Evolutionary conservation across 2,113 vertebrate species (phyloP).

Genomic region (Neomonachus schauinslandi): DNA sequence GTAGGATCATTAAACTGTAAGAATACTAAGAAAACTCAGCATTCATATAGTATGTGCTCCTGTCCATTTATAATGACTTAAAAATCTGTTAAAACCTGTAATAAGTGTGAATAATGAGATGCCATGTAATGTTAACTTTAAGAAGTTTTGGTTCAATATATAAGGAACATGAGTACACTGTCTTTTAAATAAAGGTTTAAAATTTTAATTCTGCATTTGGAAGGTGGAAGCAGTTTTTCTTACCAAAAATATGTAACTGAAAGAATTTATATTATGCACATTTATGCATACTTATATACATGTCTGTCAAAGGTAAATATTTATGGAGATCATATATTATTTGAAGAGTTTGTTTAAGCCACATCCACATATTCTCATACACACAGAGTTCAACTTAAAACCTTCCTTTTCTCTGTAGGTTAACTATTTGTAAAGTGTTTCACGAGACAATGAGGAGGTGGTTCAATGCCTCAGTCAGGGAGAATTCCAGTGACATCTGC

Average conservation of each 20-base stretch:
- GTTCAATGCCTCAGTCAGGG: conserved; percentile 78
- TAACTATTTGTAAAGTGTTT: conserved; percentile 80
- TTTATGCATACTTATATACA: conserved; percentile 19
- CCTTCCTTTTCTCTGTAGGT: conserved; percentile 81
- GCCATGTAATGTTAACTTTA: background rate
- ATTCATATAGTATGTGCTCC: background rate
- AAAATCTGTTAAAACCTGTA: conserved; percentile 1
- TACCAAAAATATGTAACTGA: conserved; percentile 29
- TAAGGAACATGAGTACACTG: background rate
- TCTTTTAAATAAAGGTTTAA: conserved; percentile 45
- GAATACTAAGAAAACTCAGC: background rate
- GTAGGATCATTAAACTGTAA: background rate
- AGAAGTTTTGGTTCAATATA: background rate
- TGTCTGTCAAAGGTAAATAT: conserved; percentile 37
- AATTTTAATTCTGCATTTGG: conserved; percentile 58
- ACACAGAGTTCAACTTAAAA: conserved; percentile 70
- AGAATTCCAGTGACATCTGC: conserved; percentile 72
- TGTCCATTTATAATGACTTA: background rate
- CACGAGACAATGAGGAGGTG: conserved; percentile 72
- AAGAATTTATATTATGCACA: conserved; percentile 2
- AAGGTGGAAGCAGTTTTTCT: conserved; percentile 31
- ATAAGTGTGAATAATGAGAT: conserved; percentile 22
- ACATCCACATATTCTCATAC: conserved; percentile 51
- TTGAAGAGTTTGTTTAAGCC: conserved; percentile 52
- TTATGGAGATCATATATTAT: conserved; percentile 27